These are phyloP conservation scores for Oryzias melastigma DNA, from an alignment of 2,113 vertebrate species.

Conservation along the genomic window DNA sequence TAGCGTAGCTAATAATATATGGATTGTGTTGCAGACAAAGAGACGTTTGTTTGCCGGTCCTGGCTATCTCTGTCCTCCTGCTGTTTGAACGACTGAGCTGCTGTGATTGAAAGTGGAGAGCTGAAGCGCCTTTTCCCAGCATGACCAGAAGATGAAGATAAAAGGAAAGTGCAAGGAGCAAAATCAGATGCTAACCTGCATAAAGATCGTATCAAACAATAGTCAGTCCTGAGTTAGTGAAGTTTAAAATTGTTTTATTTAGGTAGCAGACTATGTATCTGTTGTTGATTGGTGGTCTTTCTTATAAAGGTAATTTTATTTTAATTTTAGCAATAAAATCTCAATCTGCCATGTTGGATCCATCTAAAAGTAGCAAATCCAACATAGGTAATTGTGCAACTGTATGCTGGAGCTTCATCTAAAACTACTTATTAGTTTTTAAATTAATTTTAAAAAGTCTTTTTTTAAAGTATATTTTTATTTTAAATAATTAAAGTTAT, in stretches of 20 bases:
- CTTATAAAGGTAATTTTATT: too few relatives aligned
- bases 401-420: too few relatives aligned
- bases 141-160: slow-evolving; percentile 19
- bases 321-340: too few relatives aligned
- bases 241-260: not conserved
- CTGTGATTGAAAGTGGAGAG: slow-evolving; percentile 31
- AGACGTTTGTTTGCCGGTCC: slow-evolving; percentile 52
- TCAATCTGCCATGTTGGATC: too few relatives aligned
- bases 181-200: slow-evolving; percentile 1
- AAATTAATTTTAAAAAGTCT: too few relatives aligned
- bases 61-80: slow-evolving; percentile 53
- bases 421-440: too few relatives aligned
- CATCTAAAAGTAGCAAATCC: too few relatives aligned
- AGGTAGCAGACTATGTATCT: not conserved
- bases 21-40: slow-evolving; percentile 72
- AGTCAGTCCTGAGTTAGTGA: not conserved
- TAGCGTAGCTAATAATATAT: slow-evolving; percentile 74
- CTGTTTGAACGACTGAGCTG: slow-evolving; percentile 40
- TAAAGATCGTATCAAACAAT: not conserved
- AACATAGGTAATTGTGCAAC: too few relatives aligned
- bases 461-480: too few relatives aligned
- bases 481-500: too few relatives aligned
- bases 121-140: slow-evolving; percentile 14
- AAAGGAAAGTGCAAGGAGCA: slow-evolving; percentile 7
- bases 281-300: too few relatives aligned